Percentiles rank a stretch among this genome's conserved stretches.
Conservation (phyloP, 2,888 invertebrate species). For the Mythimna albipuncta region DNA sequence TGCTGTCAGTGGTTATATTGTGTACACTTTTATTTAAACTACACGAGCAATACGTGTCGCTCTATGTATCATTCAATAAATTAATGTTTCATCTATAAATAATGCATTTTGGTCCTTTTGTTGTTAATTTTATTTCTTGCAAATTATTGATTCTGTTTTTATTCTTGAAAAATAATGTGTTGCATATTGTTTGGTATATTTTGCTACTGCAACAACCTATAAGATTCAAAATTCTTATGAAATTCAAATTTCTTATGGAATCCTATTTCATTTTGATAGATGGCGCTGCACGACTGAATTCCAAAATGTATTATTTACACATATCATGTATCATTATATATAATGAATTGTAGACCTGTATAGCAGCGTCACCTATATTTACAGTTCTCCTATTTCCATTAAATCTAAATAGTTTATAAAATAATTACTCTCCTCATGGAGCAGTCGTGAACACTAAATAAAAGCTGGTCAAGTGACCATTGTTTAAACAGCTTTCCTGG, state of each 20-base stretch:
- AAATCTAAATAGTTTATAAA: slow-evolving; percentile 16
- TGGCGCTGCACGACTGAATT: slow-evolving; percentile 17
- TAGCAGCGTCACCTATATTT: slow-evolving; percentile 22
- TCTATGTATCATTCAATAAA: slow-evolving; percentile 13
- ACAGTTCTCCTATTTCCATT: slow-evolving; percentile 12
- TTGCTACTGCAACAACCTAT: slow-evolving; percentile 3
- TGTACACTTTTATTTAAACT: slow-evolving; percentile 26
- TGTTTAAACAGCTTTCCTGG: not conserved
- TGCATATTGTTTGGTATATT: slow-evolving; percentile 1
- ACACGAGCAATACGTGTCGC: slow-evolving; percentile 3
- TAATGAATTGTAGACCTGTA: slow-evolving; percentile 16
- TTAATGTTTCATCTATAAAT: slow-evolving; percentile 8
- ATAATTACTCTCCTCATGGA: not conserved
- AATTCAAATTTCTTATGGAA: no score
- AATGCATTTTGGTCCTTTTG: slow-evolving; percentile 14
- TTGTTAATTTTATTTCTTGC: slow-evolving; percentile 1
- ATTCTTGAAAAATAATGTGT: slow-evolving; percentile 1
- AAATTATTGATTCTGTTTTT: slow-evolving; percentile 11
- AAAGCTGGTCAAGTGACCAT: not conserved
- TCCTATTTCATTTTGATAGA: not conserved
- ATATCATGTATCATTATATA: slow-evolving; percentile 21
- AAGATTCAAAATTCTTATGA: slow-evolving; percentile 2
- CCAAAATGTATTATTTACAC: slow-evolving; percentile 34
- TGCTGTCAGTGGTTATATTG: slow-evolving; percentile 8
- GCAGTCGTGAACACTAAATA: not conserved